Percentiles rank a stretch among this genome's conserved stretches.
Evolutionary conservation across 2,888 invertebrate species (phyloP).

Genomic region (Hirtodrosophila histrioides): DNA sequence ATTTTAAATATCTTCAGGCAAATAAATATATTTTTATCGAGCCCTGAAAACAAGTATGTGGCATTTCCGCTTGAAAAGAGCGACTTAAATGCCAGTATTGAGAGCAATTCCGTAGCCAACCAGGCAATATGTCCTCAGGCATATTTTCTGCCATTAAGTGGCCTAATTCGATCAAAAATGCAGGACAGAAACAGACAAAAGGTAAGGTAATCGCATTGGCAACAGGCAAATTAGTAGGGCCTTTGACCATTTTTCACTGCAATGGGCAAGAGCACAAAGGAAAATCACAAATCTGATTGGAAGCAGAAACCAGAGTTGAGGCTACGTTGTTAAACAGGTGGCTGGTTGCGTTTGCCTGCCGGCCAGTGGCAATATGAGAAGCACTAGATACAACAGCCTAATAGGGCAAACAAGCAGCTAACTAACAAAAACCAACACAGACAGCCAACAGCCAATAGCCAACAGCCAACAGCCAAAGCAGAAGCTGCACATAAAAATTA

Average conservation of each 20-base stretch:
- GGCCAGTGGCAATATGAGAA: constrained; percentile 14
- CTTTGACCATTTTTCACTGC: constrained; percentile 16
- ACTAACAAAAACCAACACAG: constrained; percentile 16
- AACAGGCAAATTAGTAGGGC: constrained; percentile 17
- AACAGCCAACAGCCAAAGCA: constrained; percentile 2
- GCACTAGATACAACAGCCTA: background rate
- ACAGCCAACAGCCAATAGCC: background rate
- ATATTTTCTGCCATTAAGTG: constrained; percentile 40
- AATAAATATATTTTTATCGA: constrained; percentile 1
- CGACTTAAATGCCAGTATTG: constrained; percentile 13
- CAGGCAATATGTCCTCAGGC: constrained; percentile 11
- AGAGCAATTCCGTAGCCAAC: constrained; percentile 3
- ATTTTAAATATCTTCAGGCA: constrained; percentile 10
- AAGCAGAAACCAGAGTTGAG: constrained; percentile 2
- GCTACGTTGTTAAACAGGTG: constrained; percentile 1
- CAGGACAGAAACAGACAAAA: constrained; percentile 8
- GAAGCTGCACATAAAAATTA: constrained; percentile 63
- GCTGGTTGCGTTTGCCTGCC: constrained; percentile 3
- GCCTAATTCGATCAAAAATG: constrained; percentile 58
- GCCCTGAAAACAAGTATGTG: background rate
- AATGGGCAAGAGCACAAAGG: constrained; percentile 10
- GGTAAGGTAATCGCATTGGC: constrained; percentile 6
- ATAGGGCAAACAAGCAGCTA: background rate
- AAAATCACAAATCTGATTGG: background rate
- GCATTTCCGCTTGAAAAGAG: constrained; percentile 11